Percentiles rank a stretch among this genome's conserved stretches.
phyloP scores from a whole-genome alignment of 2,113 vertebrate genomes.

The Rhodinocichla rosea region DNA sequence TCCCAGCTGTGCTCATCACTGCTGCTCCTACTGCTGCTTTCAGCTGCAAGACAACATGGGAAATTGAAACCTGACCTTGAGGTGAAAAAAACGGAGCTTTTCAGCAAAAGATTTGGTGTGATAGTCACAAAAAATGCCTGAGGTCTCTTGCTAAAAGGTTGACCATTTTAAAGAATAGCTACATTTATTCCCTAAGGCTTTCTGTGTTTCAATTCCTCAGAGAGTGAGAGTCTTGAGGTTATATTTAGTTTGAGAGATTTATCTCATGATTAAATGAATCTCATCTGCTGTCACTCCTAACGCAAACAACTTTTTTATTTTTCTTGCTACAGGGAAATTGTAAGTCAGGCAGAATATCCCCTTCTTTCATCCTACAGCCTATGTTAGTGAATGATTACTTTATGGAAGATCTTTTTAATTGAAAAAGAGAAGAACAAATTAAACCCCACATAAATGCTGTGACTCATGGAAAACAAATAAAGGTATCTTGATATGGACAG shows the following conservation, averaged over 20 bases:
- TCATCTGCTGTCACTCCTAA: neutral
- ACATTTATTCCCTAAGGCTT: neutral
- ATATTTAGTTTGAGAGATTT: neutral
- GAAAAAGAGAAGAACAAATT: neutral
- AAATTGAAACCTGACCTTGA: neutral
- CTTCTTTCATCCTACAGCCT: neutral
- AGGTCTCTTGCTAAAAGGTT: neutral
- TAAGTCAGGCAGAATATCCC: neutral
- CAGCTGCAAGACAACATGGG: neutral
- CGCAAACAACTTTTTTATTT: neutral
- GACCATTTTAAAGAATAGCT: neutral
- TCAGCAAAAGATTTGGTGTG: neutral
- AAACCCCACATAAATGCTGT: neutral
- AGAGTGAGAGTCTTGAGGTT: neutral
- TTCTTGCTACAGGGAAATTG: neutral
- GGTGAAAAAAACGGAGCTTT: neutral
- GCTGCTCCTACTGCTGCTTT: neutral
- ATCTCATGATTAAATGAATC: neutral
- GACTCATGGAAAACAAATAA: conserved; percentile 17
- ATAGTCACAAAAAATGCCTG: neutral
- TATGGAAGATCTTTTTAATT: neutral
- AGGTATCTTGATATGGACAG: neutral
- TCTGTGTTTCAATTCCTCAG: neutral
- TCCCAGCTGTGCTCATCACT: neutral
- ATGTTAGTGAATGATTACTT: neutral